Conservation (phyloP, 2,113 vertebrate species). For the Romanogobio albipinnatus region DNA sequence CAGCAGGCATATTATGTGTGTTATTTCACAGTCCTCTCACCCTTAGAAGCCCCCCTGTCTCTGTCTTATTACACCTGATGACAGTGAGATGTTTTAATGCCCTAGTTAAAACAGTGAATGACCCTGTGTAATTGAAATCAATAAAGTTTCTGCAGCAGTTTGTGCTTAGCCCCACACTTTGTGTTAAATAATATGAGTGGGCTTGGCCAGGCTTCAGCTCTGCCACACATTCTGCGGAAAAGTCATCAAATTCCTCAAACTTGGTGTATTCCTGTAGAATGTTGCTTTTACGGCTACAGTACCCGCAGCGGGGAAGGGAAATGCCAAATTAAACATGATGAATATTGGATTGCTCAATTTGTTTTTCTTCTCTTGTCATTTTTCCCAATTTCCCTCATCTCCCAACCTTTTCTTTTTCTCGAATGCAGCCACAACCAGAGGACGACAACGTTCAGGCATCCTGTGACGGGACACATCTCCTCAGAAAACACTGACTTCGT, state of each 20-base stretch:
- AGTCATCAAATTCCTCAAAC: constrained; percentile 51
- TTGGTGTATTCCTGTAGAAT: constrained; percentile 54
- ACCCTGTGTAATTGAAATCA: constrained; percentile 68
- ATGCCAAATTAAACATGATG: constrained; percentile 41
- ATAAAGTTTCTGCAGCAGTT: constrained; percentile 62
- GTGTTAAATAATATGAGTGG: constrained; percentile 60
- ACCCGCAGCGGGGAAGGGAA: background rate
- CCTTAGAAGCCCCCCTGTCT: constrained; percentile 33
- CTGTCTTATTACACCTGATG: constrained; percentile 59
- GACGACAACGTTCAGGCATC: constrained; percentile 91
- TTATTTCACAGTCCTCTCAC: constrained; percentile 6
- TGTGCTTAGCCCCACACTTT: constrained; percentile 63
- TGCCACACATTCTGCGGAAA: constrained; percentile 56
- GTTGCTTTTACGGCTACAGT: background rate
- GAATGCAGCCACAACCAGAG: constrained; percentile 89
- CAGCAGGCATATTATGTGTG: background rate
- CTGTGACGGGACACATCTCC: constrained; percentile 94
- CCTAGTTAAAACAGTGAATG: constrained; percentile 71
- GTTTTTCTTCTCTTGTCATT: constrained; percentile 27
- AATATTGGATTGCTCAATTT: constrained; percentile 48
- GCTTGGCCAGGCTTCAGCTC: constrained; percentile 46
- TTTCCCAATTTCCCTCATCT: background rate
- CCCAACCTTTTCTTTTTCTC: background rate
- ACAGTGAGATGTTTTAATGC: constrained; percentile 65
- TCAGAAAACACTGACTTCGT: constrained; percentile 94